phyloP scores from a whole-genome alignment of 2,113 vertebrate genomes.

The Odocoileus hemionus region DNA sequence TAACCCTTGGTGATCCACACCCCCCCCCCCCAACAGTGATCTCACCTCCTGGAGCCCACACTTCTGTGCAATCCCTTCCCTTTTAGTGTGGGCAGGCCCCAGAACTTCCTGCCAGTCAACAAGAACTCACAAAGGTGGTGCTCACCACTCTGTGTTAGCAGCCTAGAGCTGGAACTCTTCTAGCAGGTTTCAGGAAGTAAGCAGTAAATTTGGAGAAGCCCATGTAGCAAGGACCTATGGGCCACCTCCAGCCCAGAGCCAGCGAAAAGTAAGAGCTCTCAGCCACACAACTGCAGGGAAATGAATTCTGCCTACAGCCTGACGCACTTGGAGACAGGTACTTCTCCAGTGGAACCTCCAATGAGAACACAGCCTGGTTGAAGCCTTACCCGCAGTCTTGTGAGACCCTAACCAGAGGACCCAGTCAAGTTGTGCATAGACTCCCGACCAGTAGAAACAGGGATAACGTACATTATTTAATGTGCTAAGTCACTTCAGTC shows the following conservation, averaged over 20 bases:
- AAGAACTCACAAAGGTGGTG: not conserved
- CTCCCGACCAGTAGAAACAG: not conserved
- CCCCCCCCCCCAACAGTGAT: fast-evolving
- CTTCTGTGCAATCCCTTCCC: not conserved
- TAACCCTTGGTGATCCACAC: not conserved
- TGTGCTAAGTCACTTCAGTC: not conserved
- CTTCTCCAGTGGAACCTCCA: not conserved
- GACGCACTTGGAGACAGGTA: not conserved
- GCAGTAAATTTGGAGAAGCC: not conserved
- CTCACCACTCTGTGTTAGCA: not conserved
- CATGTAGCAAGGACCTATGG: not conserved
- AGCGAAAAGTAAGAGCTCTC: not conserved
- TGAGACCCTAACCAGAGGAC: not conserved
- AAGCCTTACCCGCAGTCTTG: not conserved
- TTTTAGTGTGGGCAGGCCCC: not conserved
- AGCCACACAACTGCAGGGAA: not conserved
- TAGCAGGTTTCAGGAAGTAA: not conserved
- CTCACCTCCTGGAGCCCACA: not conserved
- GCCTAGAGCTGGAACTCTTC: not conserved
- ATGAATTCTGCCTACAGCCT: not conserved
- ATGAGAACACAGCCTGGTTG: not conserved
- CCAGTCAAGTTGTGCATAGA: not conserved
- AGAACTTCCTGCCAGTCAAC: not conserved
- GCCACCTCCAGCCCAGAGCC: not conserved
- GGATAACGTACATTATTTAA: not conserved